A percentile compares a stretch with the other conserved stretches of the same genome.
phyloP scores from a whole-genome alignment of 2,113 vertebrate genomes.

The Turdus rufiventris region DNA sequence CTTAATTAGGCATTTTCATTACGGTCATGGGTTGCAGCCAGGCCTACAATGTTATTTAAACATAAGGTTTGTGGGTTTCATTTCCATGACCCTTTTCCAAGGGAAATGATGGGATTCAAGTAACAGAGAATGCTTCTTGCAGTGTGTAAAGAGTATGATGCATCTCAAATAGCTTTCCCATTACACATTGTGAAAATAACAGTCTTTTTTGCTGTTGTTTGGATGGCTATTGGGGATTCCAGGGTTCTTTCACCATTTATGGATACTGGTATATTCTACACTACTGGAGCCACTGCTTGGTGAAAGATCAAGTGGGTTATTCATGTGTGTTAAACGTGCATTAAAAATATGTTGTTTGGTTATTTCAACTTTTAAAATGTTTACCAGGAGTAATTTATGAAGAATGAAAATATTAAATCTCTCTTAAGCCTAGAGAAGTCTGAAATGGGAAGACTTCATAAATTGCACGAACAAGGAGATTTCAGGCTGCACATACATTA shows the following conservation, averaged over 20 bases:
- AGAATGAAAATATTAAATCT: not conserved
- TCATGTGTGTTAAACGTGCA: not conserved
- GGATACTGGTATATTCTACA: not conserved
- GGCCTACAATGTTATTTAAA: slow-evolving; percentile 28
- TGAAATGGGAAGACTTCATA: not conserved
- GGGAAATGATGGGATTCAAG: slow-evolving; percentile 16
- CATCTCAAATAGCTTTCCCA: slow-evolving; percentile 28
- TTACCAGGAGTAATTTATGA: not conserved
- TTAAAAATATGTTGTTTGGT: not conserved
- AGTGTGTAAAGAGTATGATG: slow-evolving; percentile 34
- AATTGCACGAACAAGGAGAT: not conserved
- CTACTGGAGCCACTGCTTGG: not conserved
- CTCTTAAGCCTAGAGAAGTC: not conserved
- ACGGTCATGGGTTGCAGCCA: not conserved
- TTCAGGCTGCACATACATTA: not conserved
- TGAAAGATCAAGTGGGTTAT: not conserved
- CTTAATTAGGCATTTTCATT: slow-evolving; percentile 26
- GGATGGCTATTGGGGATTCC: not conserved
- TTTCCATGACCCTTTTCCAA: slow-evolving; percentile 24
- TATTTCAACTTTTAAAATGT: not conserved
- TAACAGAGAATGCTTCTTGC: slow-evolving; percentile 27
- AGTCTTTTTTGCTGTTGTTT: not conserved
- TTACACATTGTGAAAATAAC: slow-evolving; percentile 10
- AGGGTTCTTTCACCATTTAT: slow-evolving; percentile 21
- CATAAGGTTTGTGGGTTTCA: slow-evolving; percentile 32